These are phyloP conservation scores for Oceanites oceanicus DNA, from an alignment of 2,113 vertebrate genomes.

Conservation along the genomic window DNA sequence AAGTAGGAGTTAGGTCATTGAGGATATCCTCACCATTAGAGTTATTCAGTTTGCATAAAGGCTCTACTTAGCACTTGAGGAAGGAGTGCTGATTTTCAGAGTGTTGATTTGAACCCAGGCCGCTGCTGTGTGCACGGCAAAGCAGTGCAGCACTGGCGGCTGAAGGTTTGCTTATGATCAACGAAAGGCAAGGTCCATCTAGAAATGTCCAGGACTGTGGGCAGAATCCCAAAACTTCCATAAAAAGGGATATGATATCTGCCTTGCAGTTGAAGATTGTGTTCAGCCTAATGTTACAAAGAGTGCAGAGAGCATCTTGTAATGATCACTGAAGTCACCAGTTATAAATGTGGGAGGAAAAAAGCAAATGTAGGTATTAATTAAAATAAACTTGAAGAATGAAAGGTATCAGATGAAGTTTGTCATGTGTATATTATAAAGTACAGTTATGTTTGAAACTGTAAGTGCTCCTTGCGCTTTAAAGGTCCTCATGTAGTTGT, in stretches of 20 bases:
- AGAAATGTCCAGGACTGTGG: not conserved
- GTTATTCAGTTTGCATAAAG: not conserved
- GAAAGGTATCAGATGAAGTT: not conserved
- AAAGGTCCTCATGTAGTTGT: not conserved
- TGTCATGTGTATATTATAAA: not conserved
- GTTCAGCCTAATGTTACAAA: not conserved
- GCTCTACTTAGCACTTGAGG: not conserved
- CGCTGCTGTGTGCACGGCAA: not conserved
- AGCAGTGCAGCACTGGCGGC: not conserved
- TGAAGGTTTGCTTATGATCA: not conserved
- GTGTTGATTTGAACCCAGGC: not conserved
- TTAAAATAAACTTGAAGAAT: not conserved
- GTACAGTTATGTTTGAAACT: not conserved
- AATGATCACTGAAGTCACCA: not conserved
- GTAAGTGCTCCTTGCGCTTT: not conserved
- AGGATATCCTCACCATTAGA: not conserved
- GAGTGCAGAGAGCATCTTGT: not conserved
- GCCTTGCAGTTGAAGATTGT: not conserved
- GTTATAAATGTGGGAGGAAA: not conserved
- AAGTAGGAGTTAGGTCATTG: not conserved
- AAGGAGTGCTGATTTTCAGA: not conserved
- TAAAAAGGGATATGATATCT: not conserved
- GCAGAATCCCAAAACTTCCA: not conserved
- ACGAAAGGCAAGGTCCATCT: not conserved
- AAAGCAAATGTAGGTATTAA: not conserved